Evolutionary conservation across 2,888 invertebrate genomes (phyloP), one percentile per base, ranked within the genome.

Genomic region (Megalurothrips usitatus): DNA sequence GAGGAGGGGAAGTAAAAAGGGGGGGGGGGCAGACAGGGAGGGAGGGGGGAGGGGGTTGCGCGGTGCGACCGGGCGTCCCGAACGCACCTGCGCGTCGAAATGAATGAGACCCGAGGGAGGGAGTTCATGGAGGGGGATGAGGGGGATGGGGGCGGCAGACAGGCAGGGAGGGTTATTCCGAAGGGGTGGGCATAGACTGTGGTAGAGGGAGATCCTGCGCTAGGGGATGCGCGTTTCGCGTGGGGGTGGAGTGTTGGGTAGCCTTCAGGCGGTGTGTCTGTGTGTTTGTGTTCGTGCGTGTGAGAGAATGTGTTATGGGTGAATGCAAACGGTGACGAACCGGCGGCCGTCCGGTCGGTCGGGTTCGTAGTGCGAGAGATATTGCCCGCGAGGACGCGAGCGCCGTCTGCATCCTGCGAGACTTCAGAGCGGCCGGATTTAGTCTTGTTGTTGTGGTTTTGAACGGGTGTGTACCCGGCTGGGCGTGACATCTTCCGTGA

Each of bases 401-500:
- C 58, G 14, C 19, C 14, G 34, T 58, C 58, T 14, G 19, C 19
- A 14, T 58, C 58, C 34, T 43, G 34, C 34, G 6, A 43, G 34
- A 17, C 58, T 58, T 58, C 58, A 14, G 6, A 14, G 19, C 14
- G 68, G 68, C 26, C 12, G 68, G 68, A 26, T 6, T 43, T 43
- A 2, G 34, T 43, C 6, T 43, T 43, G 34, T 43, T 43, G 68
- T 12, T 26, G 68, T n/a, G 23, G 23, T 23, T 26, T 75, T 75
- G 26, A 75, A 75, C 23, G 68, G 68, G 68, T n/a, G n/a, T 23
- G 68, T 75, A 75, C 68, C 68, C 9, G 68, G 68, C n/a, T 26
- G 68, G 68, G 68, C 68, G 68, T 75, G 68, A 75, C 68, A 75
- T 75, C 68, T 75, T 75, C 26, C 26, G 68, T 26, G 68, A 75